Evolutionary conservation across 2,113 vertebrate species (phyloP).

Genomic region (Vulpes ferrilata): DNA sequence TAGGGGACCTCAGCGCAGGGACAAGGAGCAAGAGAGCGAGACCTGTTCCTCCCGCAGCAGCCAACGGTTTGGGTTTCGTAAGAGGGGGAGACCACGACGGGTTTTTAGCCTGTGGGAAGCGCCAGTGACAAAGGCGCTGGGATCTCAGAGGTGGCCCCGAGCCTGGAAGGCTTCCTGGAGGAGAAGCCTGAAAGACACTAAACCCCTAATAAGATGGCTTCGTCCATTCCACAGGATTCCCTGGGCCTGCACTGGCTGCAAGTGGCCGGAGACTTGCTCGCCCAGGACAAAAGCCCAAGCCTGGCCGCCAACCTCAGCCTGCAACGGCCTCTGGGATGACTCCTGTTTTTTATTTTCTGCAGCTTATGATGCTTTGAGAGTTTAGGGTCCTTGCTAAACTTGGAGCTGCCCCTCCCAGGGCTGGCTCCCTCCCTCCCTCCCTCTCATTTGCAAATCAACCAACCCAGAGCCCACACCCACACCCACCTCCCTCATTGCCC

Average conservation of each 20-base stretch:
- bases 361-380: not conserved
- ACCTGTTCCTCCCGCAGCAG: fast-evolving
- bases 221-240: not conserved
- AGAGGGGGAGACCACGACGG: not conserved
- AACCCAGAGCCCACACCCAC: not conserved
- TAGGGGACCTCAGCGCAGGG: not conserved
- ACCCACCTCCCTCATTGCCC: not conserved
- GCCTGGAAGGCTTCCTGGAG: not conserved
- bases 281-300: not conserved
- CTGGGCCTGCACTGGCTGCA: fast-evolving
- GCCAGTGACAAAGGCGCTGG: not conserved
- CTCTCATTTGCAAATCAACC: not conserved
- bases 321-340: not conserved
- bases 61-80: no score
- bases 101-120: not conserved
- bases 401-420: not conserved
- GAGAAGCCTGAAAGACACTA: not conserved
- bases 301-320: no score
- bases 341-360: not conserved
- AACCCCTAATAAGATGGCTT: not conserved
- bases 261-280: not conserved
- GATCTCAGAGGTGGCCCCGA: not conserved
- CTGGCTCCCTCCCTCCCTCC: not conserved
- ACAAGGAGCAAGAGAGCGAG: not conserved
- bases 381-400: not conserved